Conservation (phyloP, 2,797 vertebrate genomes). For the Pipistrellus pipistrellus region DNA sequence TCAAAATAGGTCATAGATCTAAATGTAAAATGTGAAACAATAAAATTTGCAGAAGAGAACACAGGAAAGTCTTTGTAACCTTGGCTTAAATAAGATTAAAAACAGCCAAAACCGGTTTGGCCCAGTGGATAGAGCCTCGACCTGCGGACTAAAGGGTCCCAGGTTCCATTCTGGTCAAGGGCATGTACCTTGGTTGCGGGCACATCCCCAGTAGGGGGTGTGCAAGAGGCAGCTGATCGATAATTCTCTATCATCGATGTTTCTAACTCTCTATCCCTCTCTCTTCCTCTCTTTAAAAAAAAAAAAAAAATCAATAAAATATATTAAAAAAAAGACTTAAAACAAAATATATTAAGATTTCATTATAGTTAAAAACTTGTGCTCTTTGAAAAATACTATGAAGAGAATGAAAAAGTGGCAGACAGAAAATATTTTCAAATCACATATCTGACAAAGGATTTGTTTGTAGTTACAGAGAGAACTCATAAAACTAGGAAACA, state of each 20-base stretch:
- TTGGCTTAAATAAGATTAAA: constrained; percentile 14
- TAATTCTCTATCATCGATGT: no score
- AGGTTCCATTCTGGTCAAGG: no score
- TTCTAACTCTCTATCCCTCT: no score
- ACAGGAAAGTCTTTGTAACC: neutral
- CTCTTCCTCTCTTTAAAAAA: no score
- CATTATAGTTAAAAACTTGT: neutral
- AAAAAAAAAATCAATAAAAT: no score
- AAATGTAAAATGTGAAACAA: constrained; percentile 10
- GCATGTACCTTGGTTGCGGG: no score
- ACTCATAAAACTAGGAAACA: neutral
- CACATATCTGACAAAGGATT: neutral
- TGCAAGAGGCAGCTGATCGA: no score
- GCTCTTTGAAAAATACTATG: neutral
- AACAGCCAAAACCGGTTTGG: neutral
- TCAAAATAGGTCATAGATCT: neutral
- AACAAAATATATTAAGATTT: neutral
- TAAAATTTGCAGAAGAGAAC: neutral
- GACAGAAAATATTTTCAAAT: neutral
- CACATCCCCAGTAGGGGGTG: no score
- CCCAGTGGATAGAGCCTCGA: no score
- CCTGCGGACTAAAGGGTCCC: no score
- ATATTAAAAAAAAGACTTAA: no score
- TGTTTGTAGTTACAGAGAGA: neutral
- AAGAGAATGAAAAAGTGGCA: neutral